Percentiles rank a stretch among this genome's conserved stretches.
phyloP scores from a whole-genome alignment of 1,140 invertebrate genomes.

The Nautilus pompilius region DNA sequence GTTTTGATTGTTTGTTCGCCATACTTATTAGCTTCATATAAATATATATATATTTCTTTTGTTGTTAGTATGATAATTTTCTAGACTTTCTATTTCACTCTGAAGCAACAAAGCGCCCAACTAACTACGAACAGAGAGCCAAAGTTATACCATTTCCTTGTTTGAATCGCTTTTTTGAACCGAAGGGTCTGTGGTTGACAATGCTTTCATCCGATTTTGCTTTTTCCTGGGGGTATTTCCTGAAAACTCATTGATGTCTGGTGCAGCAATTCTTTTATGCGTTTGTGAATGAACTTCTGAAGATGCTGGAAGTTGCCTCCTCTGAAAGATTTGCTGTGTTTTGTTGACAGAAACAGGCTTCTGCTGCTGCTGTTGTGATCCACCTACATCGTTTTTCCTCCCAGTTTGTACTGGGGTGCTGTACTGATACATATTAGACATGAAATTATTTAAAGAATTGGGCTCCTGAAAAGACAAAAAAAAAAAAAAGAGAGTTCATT shows the following conservation, averaged over 20 bases:
- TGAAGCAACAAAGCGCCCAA: no score
- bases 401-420: slow-evolving; percentile 4
- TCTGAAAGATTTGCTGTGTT: neutral
- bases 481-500: neutral
- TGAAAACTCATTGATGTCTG: no score
- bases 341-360: neutral
- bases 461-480: slow-evolving; percentile 26
- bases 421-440: slow-evolving; percentile 36
- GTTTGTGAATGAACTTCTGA: neutral
- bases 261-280: neutral
- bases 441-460: slow-evolving; percentile 38
- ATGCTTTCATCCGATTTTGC: neutral
- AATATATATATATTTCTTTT: no score
- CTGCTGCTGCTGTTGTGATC: neutral
- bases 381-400: neutral
- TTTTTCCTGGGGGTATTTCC: no score
- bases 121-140: no score
- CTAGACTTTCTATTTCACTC: no score
- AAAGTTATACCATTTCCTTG: no score
- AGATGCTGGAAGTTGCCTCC: neutral
- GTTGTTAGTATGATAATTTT: no score
- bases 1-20: no score
- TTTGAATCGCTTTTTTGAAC: no score
- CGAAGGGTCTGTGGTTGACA: neutral
- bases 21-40: no score